phyloP scores from a whole-genome alignment of 2,113 vertebrate genomes.

The Scomber japonicus region DNA sequence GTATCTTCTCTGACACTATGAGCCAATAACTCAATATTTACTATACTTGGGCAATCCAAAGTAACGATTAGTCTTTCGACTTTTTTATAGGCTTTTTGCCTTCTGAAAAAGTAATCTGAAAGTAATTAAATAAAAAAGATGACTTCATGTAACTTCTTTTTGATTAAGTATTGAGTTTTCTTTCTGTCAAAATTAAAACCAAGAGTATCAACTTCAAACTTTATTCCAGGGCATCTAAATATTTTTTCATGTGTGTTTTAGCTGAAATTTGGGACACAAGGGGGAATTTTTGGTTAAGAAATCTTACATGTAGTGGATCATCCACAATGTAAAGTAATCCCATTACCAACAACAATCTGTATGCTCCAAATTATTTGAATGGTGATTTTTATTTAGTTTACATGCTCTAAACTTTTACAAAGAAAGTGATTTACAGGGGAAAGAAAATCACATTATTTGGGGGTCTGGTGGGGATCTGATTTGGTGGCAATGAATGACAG shows the following conservation, averaged over 20 bases:
- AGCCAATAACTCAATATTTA: constrained; percentile 73
- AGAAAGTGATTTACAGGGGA: constrained; percentile 59
- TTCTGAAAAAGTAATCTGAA: constrained; percentile 41
- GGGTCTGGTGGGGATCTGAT: constrained; percentile 57
- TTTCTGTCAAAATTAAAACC: constrained; percentile 28
- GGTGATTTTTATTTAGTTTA: constrained; percentile 22
- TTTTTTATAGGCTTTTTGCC: constrained; percentile 25
- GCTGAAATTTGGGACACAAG: constrained; percentile 7
- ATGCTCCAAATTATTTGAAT: constrained; percentile 27
- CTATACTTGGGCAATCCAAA: constrained; percentile 65
- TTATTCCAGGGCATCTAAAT: not conserved
- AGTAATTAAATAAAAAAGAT: constrained; percentile 25
- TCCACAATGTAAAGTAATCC: constrained; percentile 30
- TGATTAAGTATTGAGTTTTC: not conserved
- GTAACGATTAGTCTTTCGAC: constrained; percentile 58
- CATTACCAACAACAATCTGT: constrained; percentile 30
- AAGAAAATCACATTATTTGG: constrained; percentile 46
- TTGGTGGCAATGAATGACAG: constrained; percentile 78
- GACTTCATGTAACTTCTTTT: constrained; percentile 11
- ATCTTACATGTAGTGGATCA: constrained; percentile 21
- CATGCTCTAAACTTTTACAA: constrained; percentile 41
- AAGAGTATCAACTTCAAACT: not conserved
- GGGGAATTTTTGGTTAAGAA: constrained; percentile 4
- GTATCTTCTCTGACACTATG: constrained; percentile 59
- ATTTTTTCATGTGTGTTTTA: constrained; percentile 2